A percentile compares a stretch with the other conserved stretches of the same genome.
Conservation (phyloP, 2,113 vertebrate genomes). For the Falcunculus frontatus region DNA sequence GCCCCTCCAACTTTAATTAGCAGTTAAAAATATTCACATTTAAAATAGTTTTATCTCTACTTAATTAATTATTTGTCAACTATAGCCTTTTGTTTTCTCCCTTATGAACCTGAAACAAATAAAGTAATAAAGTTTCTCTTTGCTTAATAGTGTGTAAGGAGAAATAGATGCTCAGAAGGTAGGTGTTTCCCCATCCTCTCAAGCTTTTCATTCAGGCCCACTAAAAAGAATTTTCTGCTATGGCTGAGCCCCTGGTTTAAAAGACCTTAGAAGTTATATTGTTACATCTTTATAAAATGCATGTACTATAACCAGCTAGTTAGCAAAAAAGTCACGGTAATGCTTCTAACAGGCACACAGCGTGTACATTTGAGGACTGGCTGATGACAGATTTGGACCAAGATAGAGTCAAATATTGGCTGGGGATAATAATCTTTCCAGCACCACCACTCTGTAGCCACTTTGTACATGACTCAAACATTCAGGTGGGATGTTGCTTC, state of each 20-base stretch:
- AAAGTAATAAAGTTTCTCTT: neutral
- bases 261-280: neutral
- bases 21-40: neutral
- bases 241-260: neutral
- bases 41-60: neutral
- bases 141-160: neutral
- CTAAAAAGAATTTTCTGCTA: neutral
- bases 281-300: neutral
- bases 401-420: neutral
- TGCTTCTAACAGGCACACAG: neutral
- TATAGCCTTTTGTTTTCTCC: neutral
- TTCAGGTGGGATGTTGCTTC: neutral
- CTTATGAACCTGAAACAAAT: neutral
- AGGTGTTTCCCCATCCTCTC: neutral
- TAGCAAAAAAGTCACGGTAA: neutral
- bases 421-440: neutral
- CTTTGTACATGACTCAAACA: neutral
- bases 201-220: neutral
- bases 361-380: neutral
- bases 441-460: neutral
- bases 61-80: neutral
- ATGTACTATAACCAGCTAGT: neutral
- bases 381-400: neutral
- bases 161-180: neutral
- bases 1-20: neutral